A percentile compares a stretch with the other conserved stretches of the same genome.
These are phyloP conservation scores for Gadopsis marmoratus DNA, from an alignment of 2,797 vertebrate species.

Conservation along the genomic window DNA sequence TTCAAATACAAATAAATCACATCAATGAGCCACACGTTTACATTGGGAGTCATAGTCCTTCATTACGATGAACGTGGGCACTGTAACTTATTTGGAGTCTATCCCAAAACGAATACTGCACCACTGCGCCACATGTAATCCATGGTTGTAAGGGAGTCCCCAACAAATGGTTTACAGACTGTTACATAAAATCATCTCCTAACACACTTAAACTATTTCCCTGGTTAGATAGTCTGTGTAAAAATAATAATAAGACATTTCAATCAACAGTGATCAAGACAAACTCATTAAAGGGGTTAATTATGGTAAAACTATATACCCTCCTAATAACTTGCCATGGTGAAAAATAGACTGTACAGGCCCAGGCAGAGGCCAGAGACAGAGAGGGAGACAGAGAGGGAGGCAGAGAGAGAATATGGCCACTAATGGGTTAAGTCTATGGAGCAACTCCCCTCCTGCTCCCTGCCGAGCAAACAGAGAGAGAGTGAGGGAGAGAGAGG, in stretches of 20 bases:
- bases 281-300: not conserved
- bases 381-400: not conserved
- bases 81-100: not conserved
- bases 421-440: conserved; percentile 68
- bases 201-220: not conserved
- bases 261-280: not conserved
- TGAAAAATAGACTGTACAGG: not conserved
- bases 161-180: not conserved
- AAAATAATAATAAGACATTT: not conserved
- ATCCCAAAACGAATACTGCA: not conserved
- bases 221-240: not conserved
- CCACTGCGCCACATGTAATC: not conserved
- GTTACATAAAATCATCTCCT: not conserved
- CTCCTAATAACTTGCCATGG: not conserved
- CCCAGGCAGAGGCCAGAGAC: not conserved
- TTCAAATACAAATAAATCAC: not conserved
- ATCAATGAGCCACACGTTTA: too few species aligned
- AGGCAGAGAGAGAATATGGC: not conserved
- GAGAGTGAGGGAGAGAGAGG: conserved; percentile 16
- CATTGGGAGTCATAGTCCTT: not conserved
- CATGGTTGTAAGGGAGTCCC: not conserved
- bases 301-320: not conserved
- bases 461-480: conserved; percentile 21
- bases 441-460: conserved; percentile 42
- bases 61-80: not conserved